These are phyloP conservation scores for Lota lota DNA, from an alignment of 2,113 vertebrate genomes.

Conservation along the genomic window DNA sequence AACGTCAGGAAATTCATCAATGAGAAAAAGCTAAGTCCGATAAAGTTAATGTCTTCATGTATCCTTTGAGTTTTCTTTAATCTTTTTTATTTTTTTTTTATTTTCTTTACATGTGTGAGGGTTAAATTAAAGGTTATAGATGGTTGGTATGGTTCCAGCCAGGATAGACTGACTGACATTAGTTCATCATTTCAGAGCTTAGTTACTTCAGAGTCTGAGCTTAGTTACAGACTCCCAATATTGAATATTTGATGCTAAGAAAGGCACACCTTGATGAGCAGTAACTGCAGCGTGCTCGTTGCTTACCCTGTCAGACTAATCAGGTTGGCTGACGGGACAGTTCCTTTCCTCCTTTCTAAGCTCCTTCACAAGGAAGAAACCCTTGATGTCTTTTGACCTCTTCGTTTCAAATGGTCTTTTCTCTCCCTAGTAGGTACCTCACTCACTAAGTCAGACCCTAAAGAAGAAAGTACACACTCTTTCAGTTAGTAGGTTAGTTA, in stretches of 20 bases:
- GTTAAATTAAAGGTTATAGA: not conserved
- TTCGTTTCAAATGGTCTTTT: not conserved
- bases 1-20: not conserved
- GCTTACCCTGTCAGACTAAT: not conserved
- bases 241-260: not conserved
- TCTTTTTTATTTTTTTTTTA: not conserved
- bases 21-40: not conserved
- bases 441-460: not conserved
- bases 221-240: not conserved
- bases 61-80: too few relatives aligned
- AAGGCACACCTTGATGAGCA: not conserved
- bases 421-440: not conserved
- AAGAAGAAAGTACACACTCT: not conserved
- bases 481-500: too few relatives aligned
- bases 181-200: not conserved
- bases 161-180: not conserved
- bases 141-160: not conserved
- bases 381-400: not conserved
- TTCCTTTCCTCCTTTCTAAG: not conserved
- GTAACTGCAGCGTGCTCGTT: not conserved
- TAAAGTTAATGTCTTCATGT: not conserved
- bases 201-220: not conserved
- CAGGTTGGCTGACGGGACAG: not conserved
- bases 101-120: not conserved
- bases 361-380: not conserved